phyloP scores from a whole-genome alignment of 2,888 invertebrate species.

The Eilema depressum region DNA sequence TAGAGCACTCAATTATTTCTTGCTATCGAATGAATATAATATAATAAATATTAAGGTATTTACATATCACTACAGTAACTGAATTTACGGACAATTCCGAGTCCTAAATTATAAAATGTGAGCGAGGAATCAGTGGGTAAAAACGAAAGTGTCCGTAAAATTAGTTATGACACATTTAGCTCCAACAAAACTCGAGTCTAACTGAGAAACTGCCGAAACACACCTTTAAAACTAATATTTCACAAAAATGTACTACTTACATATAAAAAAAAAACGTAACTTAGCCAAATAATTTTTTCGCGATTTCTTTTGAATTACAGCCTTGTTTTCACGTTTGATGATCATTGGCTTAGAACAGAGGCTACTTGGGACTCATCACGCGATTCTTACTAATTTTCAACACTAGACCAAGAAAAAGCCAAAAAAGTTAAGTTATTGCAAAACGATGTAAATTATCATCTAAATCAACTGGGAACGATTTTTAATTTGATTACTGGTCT shows the following conservation, averaged over 20 bases:
- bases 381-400: neutral
- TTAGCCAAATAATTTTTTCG: neutral
- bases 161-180: conserved; percentile 4
- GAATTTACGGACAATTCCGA: conserved; percentile 21
- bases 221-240: conserved; percentile 5
- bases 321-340: neutral
- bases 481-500: neutral
- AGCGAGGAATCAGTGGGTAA: conserved; percentile 19
- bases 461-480: neutral
- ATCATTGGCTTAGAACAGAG: neutral
- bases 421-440: neutral
- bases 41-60: neutral
- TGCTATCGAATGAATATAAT: neutral
- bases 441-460: neutral
- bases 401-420: neutral
- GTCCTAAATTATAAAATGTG: conserved; percentile 14
- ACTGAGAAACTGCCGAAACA: conserved; percentile 13
- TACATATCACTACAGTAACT: conserved; percentile 10
- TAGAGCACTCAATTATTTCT: neutral
- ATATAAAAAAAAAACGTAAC: neutral
- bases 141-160: conserved; percentile 19
- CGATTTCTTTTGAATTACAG: conserved; percentile 3
- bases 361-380: neutral
- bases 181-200: neutral
- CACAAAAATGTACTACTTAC: conserved; percentile 1